Percentiles rank a stretch among this genome's conserved stretches.
These are phyloP conservation scores for Trialeurodes vaporariorum DNA, from an alignment of 1,140 invertebrate genomes.

Conservation along the genomic window DNA sequence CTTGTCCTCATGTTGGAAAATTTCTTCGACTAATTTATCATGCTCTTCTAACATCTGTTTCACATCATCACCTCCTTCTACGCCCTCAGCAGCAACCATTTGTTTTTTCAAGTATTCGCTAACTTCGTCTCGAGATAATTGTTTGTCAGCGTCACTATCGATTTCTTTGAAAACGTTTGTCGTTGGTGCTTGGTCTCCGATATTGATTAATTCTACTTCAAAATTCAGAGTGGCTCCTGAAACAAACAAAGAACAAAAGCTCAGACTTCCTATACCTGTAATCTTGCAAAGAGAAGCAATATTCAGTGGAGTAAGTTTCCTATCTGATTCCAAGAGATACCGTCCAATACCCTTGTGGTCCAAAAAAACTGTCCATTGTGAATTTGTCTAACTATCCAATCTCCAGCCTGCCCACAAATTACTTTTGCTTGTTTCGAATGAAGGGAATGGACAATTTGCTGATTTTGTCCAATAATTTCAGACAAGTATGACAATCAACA, in stretches of 20 bases:
- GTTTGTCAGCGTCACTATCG: conserved; percentile 76
- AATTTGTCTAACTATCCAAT: too few relatives aligned
- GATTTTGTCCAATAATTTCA: too few relatives aligned
- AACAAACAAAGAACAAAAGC: conserved; percentile 26
- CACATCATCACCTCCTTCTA: conserved; percentile 48
- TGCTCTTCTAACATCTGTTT: conserved; percentile 79
- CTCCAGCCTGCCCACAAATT: too few relatives aligned
- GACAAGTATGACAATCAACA: too few relatives aligned
- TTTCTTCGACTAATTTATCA: conserved; percentile 88
- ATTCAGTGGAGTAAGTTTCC: too few relatives aligned
- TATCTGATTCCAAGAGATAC: too few relatives aligned
- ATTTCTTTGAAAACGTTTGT: conserved; percentile 96
- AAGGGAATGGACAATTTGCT: too few relatives aligned
- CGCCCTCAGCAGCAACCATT: conserved; percentile 57
- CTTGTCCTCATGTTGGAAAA: conserved; percentile 93
- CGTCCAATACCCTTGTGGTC: too few relatives aligned
- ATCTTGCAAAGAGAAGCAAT: too few relatives aligned
- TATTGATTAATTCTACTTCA: conserved; percentile 84
- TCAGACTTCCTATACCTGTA: background rate
- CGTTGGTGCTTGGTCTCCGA: conserved; percentile 71
- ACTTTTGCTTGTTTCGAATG: too few relatives aligned
- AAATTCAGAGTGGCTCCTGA: conserved; percentile 74
- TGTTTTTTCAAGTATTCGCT: conserved; percentile 85
- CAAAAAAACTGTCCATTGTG: too few relatives aligned
- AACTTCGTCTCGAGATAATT: conserved; percentile 85